Evolutionary conservation across 2,888 invertebrate species (phyloP), one percentile per base, ranked within the genome.

Genomic region (Cataglyphis albicans): DNA sequence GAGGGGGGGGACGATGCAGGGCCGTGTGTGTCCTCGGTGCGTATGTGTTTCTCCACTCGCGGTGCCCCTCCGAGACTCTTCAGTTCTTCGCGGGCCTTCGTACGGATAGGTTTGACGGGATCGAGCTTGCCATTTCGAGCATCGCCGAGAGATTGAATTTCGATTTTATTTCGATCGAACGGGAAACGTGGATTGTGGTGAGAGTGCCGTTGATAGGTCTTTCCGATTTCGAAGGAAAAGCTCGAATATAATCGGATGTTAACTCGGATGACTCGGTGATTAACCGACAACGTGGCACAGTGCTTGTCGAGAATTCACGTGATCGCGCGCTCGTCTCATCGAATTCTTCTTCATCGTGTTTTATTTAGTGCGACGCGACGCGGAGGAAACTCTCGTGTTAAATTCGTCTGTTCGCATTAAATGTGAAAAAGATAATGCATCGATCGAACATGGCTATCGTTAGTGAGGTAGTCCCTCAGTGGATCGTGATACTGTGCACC

Each of bases 81-180:
- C 92, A 92, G 92, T 92, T 88, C 91, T 90, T 88, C 91, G 89
- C 91, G 92, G 88, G 89, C 92, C 90, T 86, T 86, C 92, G 91
- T 88, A 82, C 87, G 86, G 87, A 84, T 25, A 72, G 87, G 87
- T 86, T 87, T 86, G 52, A 67, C 9, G 38, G 65, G 55, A 67
- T 21, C 15, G 21, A 68, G 0, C 68, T 12, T 25, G 41, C 44
- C 12, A 55, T 67, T 55, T 76, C 44, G 18, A 29, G 25, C 18
- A 25, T n/a, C 52, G 6, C 12, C 18, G 59, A 38, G n/a, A 6
- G 21, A 38, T 57, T 18, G 7, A 12, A 64, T 10, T 25, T 15
- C 25, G 55, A 44, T 18, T 21, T 44, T n/a, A 6, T 41, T 1
- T 18, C 15, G n/a, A 55, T 72, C 25, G 25, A 35, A 38, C 4